Percentiles rank a stretch among this genome's conserved stretches.
phyloP scores from a whole-genome alignment of 2,113 vertebrate genomes.

The Promerops cafer region DNA sequence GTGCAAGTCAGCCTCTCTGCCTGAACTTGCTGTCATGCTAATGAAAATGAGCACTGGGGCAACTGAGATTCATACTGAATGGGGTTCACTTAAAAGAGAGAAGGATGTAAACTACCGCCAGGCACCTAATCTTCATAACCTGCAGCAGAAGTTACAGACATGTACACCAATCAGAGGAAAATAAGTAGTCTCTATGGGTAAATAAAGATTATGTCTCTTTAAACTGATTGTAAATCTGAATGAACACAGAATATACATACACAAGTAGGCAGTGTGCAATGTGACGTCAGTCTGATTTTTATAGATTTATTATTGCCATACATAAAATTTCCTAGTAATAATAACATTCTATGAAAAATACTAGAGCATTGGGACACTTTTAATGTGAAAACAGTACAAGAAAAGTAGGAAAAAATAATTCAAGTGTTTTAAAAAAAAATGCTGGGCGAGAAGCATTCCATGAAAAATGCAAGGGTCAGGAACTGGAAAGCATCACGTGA shows the following conservation, averaged over 20 bases:
- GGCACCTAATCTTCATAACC: constrained; percentile 2
- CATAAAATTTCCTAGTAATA: constrained; percentile 46
- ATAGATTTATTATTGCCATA: constrained; percentile 47
- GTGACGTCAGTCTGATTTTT: constrained; percentile 51
- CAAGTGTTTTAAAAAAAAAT: constrained; percentile 12
- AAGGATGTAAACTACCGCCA: not conserved
- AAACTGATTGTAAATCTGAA: constrained; percentile 50
- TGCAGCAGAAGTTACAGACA: not conserved
- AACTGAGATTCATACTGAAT: not conserved
- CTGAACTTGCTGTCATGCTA: not conserved
- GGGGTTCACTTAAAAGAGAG: not conserved
- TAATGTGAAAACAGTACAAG: constrained; percentile 22
- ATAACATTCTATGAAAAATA: constrained; percentile 45
- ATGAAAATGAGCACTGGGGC: not conserved
- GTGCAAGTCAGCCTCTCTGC: not conserved
- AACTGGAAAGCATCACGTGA: not conserved
- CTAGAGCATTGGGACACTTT: constrained; percentile 34
- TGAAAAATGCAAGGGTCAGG: constrained; percentile 38
- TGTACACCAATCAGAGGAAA: not conserved
- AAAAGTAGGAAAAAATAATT: constrained; percentile 39
- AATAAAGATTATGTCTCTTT: constrained; percentile 60
- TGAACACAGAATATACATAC: constrained; percentile 18
- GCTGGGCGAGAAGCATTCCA: not conserved
- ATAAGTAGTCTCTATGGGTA: constrained; percentile 48
- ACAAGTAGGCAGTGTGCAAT: constrained; percentile 19